Evolutionary conservation across 2,888 invertebrate genomes (phyloP), one percentile per base, ranked within the genome.

Genomic region (Oscheius myriophilus): DNA sequence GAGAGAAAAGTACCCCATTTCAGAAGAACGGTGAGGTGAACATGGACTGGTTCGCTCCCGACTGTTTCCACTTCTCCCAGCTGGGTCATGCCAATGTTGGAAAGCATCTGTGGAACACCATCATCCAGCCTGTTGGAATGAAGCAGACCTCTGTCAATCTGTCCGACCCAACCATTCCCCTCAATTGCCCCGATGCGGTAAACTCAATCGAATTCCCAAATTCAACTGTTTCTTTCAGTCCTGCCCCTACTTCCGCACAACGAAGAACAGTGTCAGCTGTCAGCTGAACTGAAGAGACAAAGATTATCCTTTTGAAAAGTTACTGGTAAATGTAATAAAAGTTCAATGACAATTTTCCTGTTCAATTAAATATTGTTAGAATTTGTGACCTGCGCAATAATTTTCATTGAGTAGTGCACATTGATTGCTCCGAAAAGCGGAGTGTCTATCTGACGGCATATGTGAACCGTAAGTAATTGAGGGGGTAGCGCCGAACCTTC

Each of bases 21-120:
- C 49, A 67, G 67, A 70, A 72, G 1, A 71, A 80, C 54, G 80
- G 80, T 33, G 69, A 70, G 25, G 69, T 73, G 9, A 73, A 80
- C 51, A 52, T 80, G 67, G 72, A 75, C 33, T 79, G 76, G 76
- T 80, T 80, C 70, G 80, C 80, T n/a, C 79, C 79, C 4, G 80
- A 80, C 65, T 80, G 80, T 52, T 80, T 80, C 78, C 80, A 80
- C 54, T 80, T 80, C 69, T 79, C 79, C 0, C 67, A 72, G 43
- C 65, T 73, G 1, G 80, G 80, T n/a, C 80, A 80, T 53, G 76
- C 75, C 9, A 75, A 76, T 51, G 67, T 78, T 1, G 78, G 74
- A 23, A 78, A 78, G 53, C 76, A 76, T 33, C 63, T 80, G 26
- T 80, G 80, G 80, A 80, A 79, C 46, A 79, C 70, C 33, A 76